Conservation (phyloP, 2,113 vertebrate genomes). For the Clarias gariepinus region DNA sequence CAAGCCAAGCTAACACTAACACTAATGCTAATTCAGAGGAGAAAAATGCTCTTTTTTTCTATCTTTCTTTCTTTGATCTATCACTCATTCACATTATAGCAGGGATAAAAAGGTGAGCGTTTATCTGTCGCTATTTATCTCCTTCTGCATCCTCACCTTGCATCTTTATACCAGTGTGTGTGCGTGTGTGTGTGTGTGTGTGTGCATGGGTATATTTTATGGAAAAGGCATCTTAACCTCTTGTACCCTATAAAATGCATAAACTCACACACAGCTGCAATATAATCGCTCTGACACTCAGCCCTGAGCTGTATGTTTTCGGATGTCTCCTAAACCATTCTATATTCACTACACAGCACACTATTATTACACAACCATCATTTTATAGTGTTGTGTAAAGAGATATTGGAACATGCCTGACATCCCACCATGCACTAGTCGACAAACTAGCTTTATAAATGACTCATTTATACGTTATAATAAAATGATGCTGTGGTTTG, state of each 20-base stretch:
- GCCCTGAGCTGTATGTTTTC: background rate
- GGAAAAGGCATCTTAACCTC: background rate
- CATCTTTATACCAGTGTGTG: background rate
- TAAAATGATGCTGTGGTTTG: background rate
- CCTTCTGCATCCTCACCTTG: background rate
- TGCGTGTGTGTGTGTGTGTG: conserved; percentile 26
- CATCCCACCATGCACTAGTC: background rate
- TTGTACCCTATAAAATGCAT: background rate
- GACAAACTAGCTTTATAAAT: background rate
- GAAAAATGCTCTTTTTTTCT: background rate
- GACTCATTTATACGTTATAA: background rate
- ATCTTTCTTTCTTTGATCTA: background rate
- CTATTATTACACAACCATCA: background rate
- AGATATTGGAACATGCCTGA: background rate
- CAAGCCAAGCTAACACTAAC: background rate
- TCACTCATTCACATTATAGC: background rate
- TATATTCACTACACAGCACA: background rate
- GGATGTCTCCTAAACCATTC: background rate
- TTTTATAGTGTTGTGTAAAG: background rate
- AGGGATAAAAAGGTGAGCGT: background rate
- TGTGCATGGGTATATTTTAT: background rate
- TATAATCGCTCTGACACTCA: background rate
- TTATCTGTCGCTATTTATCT: background rate
- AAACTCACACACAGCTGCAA: background rate
- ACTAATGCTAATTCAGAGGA: background rate